A percentile compares a stretch with the other conserved stretches of the same genome.
Conservation (phyloP, 2,113 vertebrate genomes). For the Ammodytes dubius region DNA sequence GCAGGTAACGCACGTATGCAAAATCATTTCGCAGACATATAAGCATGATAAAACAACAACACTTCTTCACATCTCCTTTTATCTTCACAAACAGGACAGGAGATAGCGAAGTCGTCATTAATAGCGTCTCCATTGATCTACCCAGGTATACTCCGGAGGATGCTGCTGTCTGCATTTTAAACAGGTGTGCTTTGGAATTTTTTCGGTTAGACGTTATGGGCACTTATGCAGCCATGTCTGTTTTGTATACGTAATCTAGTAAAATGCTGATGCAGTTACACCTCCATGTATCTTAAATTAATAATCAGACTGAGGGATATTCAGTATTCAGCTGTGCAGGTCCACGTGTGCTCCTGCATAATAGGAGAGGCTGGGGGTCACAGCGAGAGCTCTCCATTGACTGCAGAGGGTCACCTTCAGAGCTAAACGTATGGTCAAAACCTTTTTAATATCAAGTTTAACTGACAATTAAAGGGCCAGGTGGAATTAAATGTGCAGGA, state of each 20-base stretch:
- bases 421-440: background rate
- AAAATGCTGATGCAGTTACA: conserved; percentile 4
- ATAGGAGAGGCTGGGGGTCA: conserved; percentile 19
- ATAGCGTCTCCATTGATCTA: conserved; percentile 50
- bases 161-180: conserved; percentile 49
- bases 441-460: background rate
- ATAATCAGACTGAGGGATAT: conserved; percentile 31
- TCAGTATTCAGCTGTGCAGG: conserved; percentile 45
- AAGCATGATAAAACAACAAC: background rate
- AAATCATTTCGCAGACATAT: background rate
- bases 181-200: conserved; percentile 12
- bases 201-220: background rate
- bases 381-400: background rate
- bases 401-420: conserved; percentile 38
- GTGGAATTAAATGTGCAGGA: background rate
- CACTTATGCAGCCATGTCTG: background rate
- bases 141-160: conserved; percentile 36
- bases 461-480: background rate
- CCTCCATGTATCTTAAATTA: conserved; percentile 9
- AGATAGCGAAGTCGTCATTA: conserved; percentile 45
- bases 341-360: conserved; percentile 32
- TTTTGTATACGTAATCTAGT: conserved; percentile 7
- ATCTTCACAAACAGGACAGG: conserved; percentile 43
- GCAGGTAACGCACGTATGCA: background rate
- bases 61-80: conserved; percentile 32